Evolutionary conservation across 2,113 vertebrate genomes (phyloP), one percentile per base, ranked within the genome.

Genomic region (Melanerpes formicivorus): DNA sequence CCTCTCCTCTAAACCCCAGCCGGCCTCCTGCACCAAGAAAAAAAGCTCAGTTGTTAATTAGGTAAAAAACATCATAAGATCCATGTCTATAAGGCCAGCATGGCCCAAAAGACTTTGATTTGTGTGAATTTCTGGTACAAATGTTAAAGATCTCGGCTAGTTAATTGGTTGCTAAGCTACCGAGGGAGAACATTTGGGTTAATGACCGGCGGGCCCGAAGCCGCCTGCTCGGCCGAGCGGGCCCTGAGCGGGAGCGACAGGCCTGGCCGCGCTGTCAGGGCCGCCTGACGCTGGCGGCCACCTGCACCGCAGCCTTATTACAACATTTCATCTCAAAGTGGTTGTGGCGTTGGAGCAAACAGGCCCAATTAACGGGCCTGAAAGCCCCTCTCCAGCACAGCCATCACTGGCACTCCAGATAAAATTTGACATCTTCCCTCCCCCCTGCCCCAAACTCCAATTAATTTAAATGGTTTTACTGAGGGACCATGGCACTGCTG

Each of bases 291-390:
- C 73, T 5, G 77, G 90, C 91, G 95, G 97, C 98, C 98, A 98
- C 98, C 98, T 98, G 98, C 96, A 94, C 97, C 80, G 95, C 95
- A 30, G 96, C 97, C 97, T 97, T 97, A 98, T 98, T 97, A 97
- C 97, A 97, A 97, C 97, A 71, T 95, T 97, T 98, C 97, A 93
- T 91, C 95, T 97, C 97, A 97, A 97, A 98, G 97, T 95, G 79
- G 79, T 94, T 78, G 90, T 84, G 95, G 97, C 90, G 91, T 97
- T 97, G 97, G 95, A 94, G 97, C 97, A 97, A 96, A 97, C 95
- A 90, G 97, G 92, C 98, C 98, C 98, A 98, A 98, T 98, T 98
- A 99, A 95, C 97, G 77, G 97, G 97, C 96, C 97, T 70, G 63
- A 62, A 48, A 97, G 98, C 94, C 97, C 97, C 97, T 96, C 97